A percentile compares a stretch with the other conserved stretches of the same genome.
phyloP scores from a whole-genome alignment of 2,113 vertebrate genomes.

The Camarhynchus parvulus region DNA sequence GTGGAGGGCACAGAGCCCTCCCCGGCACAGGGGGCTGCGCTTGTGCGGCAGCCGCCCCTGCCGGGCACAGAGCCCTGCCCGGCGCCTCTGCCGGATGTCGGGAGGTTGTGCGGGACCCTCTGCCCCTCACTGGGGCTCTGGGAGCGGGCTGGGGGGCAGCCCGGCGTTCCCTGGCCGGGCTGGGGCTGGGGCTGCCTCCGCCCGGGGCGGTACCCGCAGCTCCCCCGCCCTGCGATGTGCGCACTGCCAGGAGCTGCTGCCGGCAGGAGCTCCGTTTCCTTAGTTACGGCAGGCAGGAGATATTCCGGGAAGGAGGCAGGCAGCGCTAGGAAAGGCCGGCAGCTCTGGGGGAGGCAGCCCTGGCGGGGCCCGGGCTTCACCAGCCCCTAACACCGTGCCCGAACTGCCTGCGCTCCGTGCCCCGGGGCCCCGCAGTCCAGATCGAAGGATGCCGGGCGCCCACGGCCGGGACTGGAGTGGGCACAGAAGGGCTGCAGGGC shows the following conservation, averaged over 20 bases:
- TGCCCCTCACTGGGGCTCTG: not conserved
- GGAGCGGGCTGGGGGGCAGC: not conserved
- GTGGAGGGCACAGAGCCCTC: not conserved
- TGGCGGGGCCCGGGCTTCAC: not conserved
- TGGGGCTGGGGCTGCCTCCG: not conserved
- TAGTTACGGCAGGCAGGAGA: conserved; percentile 39
- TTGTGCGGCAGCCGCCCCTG: not conserved
- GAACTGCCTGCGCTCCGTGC: not conserved
- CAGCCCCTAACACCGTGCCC: rapidly evolving
- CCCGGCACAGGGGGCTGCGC: rapidly evolving
- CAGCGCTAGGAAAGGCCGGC: not conserved
- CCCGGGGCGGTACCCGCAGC: not conserved
- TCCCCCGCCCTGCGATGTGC: not conserved
- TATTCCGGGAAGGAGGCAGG: conserved; percentile 25
- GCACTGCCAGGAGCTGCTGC: not conserved
- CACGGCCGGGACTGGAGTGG: rapidly evolving
- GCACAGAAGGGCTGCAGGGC: not conserved
- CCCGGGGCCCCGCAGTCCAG: not conserved
- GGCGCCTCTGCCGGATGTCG: rapidly evolving
- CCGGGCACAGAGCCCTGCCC: rapidly evolving
- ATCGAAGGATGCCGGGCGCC: rapidly evolving
- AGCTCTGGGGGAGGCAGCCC: not conserved
- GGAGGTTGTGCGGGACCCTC: not conserved
- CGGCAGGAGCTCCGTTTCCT: conserved; percentile 37
- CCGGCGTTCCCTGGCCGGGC: rapidly evolving